phyloP scores from a whole-genome alignment of 37 sponge, comb jelly and placozoan genomes.

The Chondrosia reniformis region DNA sequence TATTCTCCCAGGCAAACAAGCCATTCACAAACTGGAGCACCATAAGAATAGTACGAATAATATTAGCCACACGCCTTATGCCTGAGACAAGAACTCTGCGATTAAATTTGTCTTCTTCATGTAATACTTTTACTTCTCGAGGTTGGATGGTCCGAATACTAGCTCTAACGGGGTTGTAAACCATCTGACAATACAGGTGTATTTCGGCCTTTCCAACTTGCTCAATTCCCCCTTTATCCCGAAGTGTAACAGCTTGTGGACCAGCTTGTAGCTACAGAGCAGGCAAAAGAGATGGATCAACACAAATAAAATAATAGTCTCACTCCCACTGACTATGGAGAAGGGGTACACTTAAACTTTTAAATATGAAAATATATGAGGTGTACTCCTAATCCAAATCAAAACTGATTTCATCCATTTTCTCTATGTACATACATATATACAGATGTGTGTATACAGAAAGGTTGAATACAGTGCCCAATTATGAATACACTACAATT shows the following conservation, averaged over 20 bases:
- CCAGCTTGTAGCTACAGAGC: constrained; percentile 39
- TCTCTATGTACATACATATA: neutral
- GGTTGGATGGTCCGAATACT: constrained; percentile 77
- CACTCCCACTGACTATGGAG: too few species aligned
- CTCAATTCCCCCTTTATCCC: constrained; percentile 48
- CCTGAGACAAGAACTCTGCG: constrained; percentile 64
- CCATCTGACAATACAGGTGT: constrained; percentile 57
- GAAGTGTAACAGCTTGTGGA: constrained; percentile 45
- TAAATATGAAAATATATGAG: too few species aligned
- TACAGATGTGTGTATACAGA: neutral
- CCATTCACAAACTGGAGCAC: constrained; percentile 33
- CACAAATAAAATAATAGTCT: too few species aligned
- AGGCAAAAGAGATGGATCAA: neutral
- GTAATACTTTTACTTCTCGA: constrained; percentile 60
- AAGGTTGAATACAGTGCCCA: neutral
- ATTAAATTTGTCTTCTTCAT: constrained; percentile 68
- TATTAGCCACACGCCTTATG: constrained; percentile 30
- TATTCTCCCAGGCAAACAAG: constrained; percentile 66
- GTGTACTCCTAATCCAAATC: too few species aligned
- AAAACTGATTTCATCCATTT: too few species aligned
- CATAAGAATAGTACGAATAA: constrained; percentile 38
- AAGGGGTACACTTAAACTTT: too few species aligned
- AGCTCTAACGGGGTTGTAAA: constrained; percentile 84
- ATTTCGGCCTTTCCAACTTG: constrained; percentile 25
- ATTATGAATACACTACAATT: neutral